A percentile compares a stretch with the other conserved stretches of the same genome.
Conservation (phyloP, 2,797 vertebrate species). For the Poeciliopsis paucimaculata region DNA sequence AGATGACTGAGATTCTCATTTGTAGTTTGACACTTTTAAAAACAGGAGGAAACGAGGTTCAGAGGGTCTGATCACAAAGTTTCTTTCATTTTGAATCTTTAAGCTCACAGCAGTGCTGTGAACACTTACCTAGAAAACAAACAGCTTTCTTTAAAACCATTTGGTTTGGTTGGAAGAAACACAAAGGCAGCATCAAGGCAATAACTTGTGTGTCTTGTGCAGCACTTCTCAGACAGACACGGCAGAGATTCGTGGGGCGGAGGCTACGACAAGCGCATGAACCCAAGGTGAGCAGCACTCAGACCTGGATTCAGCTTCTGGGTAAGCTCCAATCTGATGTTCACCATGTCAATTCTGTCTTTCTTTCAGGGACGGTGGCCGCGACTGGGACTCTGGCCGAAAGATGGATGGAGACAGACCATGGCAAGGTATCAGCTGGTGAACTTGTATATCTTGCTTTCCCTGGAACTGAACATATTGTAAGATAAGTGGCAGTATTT, state of each 20-base stretch:
- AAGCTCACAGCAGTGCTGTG: neutral
- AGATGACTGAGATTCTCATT: neutral
- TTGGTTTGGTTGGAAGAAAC: neutral
- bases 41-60: neutral
- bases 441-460: neutral
- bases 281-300: constrained; percentile 68
- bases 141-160: neutral
- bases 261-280: constrained; percentile 87
- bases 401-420: constrained; percentile 87
- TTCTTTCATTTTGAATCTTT: neutral
- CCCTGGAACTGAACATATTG: neutral
- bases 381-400: constrained; percentile 90
- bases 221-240: constrained; percentile 91
- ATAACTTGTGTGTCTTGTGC: constrained; percentile 24
- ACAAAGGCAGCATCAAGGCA: neutral
- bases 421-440: constrained; percentile 77
- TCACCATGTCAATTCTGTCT: neutral
- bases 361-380: constrained; percentile 81
- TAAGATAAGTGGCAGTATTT: neutral
- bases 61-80: neutral
- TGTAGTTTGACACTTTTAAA: neutral
- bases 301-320: neutral
- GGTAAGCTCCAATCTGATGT: neutral
- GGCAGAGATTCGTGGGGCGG: constrained; percentile 85
- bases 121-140: neutral